These are phyloP conservation scores for Xiphias gladius DNA, from an alignment of 2,113 vertebrate species.

Conservation along the genomic window DNA sequence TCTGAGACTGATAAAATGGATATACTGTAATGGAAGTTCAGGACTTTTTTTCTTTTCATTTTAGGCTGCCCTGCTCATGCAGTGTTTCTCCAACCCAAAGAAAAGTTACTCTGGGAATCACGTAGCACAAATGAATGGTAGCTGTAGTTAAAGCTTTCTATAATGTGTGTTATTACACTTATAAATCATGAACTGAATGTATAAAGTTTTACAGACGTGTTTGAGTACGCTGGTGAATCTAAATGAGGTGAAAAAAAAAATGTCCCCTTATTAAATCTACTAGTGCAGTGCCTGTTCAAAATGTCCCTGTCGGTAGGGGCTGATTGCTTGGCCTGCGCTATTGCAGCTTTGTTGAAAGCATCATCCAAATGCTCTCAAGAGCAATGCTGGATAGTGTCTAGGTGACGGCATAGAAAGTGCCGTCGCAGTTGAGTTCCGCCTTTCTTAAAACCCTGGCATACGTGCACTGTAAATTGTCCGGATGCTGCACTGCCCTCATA, in stretches of 20 bases:
- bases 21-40: slow-evolving; percentile 35
- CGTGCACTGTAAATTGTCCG: no score
- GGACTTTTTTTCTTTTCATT: slow-evolving; percentile 13
- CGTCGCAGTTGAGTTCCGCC: no score
- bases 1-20: slow-evolving; percentile 25
- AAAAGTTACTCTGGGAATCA: slow-evolving; percentile 13
- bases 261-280: slow-evolving; percentile 17
- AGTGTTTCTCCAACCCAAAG: not conserved
- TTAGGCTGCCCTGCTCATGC: slow-evolving; percentile 41
- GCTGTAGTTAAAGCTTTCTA: slow-evolving; percentile 14
- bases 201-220: slow-evolving; percentile 18
- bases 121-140: slow-evolving; percentile 26
- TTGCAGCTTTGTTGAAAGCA: no score
- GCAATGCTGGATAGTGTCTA: no score
- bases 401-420: no score
- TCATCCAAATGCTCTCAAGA: no score
- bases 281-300: no score
- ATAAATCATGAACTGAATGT: slow-evolving; percentile 14
- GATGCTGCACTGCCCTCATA: no score
- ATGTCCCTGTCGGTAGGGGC: no score
- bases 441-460: no score
- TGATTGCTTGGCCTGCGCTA: no score
- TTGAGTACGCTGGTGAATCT: not conserved
- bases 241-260: slow-evolving; percentile 24
- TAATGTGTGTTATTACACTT: not conserved